phyloP scores from a whole-genome alignment of 1,140 invertebrate genomes.

The Solenopsis invicta region DNA sequence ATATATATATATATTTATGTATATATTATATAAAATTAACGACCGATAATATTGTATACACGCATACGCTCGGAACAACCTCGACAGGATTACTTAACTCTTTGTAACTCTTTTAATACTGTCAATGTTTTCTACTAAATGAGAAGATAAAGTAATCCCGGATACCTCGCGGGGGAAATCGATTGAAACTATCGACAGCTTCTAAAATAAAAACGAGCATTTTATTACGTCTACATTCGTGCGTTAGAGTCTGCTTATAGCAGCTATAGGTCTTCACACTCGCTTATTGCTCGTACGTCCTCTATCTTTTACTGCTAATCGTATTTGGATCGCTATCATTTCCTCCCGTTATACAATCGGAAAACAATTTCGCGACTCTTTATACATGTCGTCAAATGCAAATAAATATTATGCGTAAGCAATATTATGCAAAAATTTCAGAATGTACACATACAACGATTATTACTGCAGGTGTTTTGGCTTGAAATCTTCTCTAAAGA shows the following conservation, averaged over 20 bases:
- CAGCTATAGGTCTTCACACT: constrained; percentile 6
- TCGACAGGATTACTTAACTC: constrained; percentile 73
- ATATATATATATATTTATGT: constrained; percentile 30
- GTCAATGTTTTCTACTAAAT: constrained; percentile 66
- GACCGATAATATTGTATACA: constrained; percentile 47
- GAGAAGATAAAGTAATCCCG: constrained; percentile 51
- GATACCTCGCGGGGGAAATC: constrained; percentile 40
- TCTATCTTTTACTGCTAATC: constrained; percentile 58
- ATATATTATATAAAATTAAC: constrained; percentile 58
- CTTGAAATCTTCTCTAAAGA: background rate
- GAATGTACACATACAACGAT: background rate
- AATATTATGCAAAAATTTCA: constrained; percentile 51
- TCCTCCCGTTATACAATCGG: constrained; percentile 21
- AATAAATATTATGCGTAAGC: constrained; percentile 56
- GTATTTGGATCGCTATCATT: constrained; percentile 53
- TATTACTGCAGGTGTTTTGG: background rate
- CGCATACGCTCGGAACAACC: constrained; percentile 58
- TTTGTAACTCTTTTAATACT: constrained; percentile 79
- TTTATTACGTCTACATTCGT: constrained; percentile 53
- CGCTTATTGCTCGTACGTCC: constrained; percentile 23
- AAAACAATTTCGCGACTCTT: constrained; percentile 36
- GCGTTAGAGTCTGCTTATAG: constrained; percentile 29
- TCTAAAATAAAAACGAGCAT: constrained; percentile 54
- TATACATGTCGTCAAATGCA: constrained; percentile 13
- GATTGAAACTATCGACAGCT: constrained; percentile 45